Percentiles rank a stretch among this genome's conserved stretches.
Conservation (phyloP, 1,140 invertebrate genomes). For the Drosophila carrolli region DNA sequence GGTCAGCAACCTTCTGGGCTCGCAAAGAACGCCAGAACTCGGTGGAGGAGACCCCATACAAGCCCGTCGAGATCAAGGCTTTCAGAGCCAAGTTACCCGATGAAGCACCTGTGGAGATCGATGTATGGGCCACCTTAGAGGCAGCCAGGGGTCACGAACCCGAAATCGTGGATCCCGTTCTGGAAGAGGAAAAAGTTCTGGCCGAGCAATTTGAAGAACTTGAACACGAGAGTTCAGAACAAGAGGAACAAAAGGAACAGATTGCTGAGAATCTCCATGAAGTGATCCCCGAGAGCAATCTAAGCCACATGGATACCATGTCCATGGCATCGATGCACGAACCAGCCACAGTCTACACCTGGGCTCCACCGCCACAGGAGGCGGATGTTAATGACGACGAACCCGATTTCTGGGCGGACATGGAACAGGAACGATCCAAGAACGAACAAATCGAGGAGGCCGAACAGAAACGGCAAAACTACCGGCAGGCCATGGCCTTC, state of each 20-base stretch:
- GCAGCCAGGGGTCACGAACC: conserved; percentile 71
- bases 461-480: conserved; percentile 74
- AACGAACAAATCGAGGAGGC: conserved; percentile 62
- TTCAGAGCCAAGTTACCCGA: conserved; percentile 72
- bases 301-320: conserved; percentile 59
- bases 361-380: conserved; percentile 18
- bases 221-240: conserved; percentile 32
- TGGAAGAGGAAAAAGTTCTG: conserved; percentile 62
- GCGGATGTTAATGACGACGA: conserved; percentile 27
- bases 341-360: conserved; percentile 64
- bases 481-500: conserved; percentile 80
- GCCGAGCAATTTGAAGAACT: conserved; percentile 61
- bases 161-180: conserved; percentile 61
- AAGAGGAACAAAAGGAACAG: background rate
- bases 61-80: conserved; percentile 64
- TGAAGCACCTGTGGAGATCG: conserved; percentile 64
- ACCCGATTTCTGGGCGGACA: conserved; percentile 70
- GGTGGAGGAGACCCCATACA: conserved; percentile 69
- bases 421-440: conserved; percentile 55
- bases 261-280: background rate
- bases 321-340: conserved; percentile 76
- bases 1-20: conserved; percentile 72
- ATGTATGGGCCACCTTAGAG: conserved; percentile 71
- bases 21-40: conserved; percentile 67
- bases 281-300: conserved; percentile 27